Base-by-base conservation (phyloP, 2,113 vertebrate species). In the Zeus faber region DNA sequence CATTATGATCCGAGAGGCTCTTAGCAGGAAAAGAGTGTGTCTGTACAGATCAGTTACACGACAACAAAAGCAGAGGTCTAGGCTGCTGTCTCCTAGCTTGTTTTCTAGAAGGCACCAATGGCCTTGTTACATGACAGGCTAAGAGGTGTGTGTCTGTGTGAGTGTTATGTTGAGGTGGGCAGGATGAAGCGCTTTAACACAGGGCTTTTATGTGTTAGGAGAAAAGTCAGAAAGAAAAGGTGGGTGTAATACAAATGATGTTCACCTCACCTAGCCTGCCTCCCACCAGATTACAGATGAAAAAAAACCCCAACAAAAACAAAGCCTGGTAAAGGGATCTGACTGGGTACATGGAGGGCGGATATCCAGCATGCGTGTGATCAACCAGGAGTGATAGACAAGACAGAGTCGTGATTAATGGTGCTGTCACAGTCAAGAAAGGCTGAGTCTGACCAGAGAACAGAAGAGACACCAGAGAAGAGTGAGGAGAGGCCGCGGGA, bases 61-160 rank as follows among this genome's bases (percentile, higher is more conserved):
- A 58, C 24, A 57, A 85, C 81, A 87, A 85, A n/a, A 82, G 74
- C 68, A 53, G 51, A 77, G 74, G 71, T 81, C 81, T 72, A 26
- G 55, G 50, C 73, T 61, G 54, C 62, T 62, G 77, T 76, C 74
- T 78, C 75, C 51, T 22, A 61, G 27, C 70, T 72, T 83, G 80
- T 79, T 16, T 79, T 51, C 33, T 37, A 46, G 49, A 59, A 62
- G 56, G 65, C 54, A 68, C 45, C 35, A n/a, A 74, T 58, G 69
- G 41, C 43, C 52, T 65, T 41, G 22, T 52, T 60, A 71, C 76
- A 83, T 65, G 68, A 77, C 74, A 70, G 60, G 27, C 21, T 54
- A 27, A 70, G 50, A 60, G 43, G 18, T 47, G 44, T 54, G 17
- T 50, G 44, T 29, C 46, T 16, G 22, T 14, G 9, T 58, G 11